Base-by-base conservation (phyloP, 2,888 invertebrate genomes). In the Pseudococcus longispinus region DNA sequence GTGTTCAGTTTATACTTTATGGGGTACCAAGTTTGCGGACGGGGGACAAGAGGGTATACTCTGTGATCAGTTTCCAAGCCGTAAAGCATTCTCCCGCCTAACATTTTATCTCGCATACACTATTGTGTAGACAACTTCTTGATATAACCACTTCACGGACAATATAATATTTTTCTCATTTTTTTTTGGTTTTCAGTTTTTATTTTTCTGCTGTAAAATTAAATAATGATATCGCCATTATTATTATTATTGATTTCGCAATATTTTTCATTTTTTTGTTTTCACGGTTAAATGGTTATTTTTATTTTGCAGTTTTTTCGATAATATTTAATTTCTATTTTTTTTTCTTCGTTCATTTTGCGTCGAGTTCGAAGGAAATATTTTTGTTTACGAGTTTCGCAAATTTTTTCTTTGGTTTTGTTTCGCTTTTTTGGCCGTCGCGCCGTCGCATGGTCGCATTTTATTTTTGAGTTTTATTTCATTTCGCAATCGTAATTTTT, bases 1-100 rank as follows among this genome's bases (percentile, higher is more conserved):
- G 80, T 77, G 86, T 77, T 86, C 77, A 29, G 44, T 85, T 29
- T 86, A 86, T 86, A 80, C 77, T 86, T 86, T 86, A 86, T 86
- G 86, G 86, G 46, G 86, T 86, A 80, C 86, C 44, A 86, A 77
- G 46, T 51, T 86, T 23, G 51, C 80, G 23, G 77, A 42, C 23
- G 86, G 80, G 74, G 80, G 86, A 86, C 80, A 77, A 55, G 86
- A 80, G 86, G 80, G 70, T 42, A 44, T 26, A 86, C 86, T 86
- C 51, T 86, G 86, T 86, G 86, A 88, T 88, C 88, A 88, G 88
- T 88, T 87, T 87, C 88, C 87, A 88, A 87, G 87, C 88, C 88
- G 88, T 88, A 88, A 88, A 88, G 87, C 88, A 88, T 88, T 88
- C 88, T 88, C 88, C 87, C 88, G 88, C 88, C 87, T 87, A 88